Base-by-base conservation (phyloP, 2,888 invertebrate genomes). In the Meandrusa payeni region DNA sequence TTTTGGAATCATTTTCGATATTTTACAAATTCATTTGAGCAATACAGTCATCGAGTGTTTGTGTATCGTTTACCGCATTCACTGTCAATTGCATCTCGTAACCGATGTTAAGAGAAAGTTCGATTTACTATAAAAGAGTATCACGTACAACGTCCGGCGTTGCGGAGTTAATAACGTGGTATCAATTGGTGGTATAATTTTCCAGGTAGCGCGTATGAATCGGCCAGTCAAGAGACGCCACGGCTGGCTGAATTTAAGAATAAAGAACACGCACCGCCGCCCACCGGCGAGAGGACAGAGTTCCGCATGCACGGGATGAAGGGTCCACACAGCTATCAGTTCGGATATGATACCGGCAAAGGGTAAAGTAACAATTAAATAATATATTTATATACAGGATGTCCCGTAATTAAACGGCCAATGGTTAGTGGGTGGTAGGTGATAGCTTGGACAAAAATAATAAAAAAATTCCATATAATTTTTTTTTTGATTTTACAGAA, bases 271-370 rank as follows among this genome's bases (percentile, higher is more conserved):
- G 59, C 62, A 1, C 50, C 56, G 2, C 71, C 80, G 0, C 68
- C 78, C 4, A 71, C 80, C 4, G 82, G 78, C n/a, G 86, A 83
- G 24, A 65, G 94, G 44, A 89, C 93, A 2, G 91, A 93, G 67
- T 95, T 95, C 86, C 93, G 95, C 64, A 91, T 95, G 87, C 93
- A 93, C 59, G 95, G 95, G 50, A 93, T 94, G 79, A 91, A 93
- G 55, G 95, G 95, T 28, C 95, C 95, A 0, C 90, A 93, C 64
- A 93, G 93, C 54, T 95, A 95, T 73, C 92, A 95, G 74, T 95
- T 94, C 75, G 95, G 95, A 61, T 95, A 90, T 72, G 94, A 95
- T 68, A 95, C 95, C 34, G 95, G 95, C 60, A 92, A 92, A 81
- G 95, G 95, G 95, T 95, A 86, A 88, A 15, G n/a, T 24, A n/a